Conservation (phyloP, 2,797 vertebrate genomes). For the Emys orbicularis region DNA sequence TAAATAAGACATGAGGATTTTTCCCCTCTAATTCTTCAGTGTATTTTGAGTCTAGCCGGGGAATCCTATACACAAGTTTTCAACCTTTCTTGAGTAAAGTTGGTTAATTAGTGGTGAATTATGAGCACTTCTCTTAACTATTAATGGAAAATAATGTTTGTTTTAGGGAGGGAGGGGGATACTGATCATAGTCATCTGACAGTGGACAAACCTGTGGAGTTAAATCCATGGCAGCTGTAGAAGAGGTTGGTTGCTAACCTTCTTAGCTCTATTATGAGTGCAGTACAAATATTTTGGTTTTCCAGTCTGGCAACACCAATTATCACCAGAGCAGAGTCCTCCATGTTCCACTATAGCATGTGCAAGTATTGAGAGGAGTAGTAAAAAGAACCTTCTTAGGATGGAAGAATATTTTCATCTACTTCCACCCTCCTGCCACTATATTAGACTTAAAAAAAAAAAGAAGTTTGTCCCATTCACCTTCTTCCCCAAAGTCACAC, state of each 20-base stretch:
- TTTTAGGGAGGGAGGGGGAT: neutral
- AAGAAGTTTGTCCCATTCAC: neutral
- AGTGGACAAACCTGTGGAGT: neutral
- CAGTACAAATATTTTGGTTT: neutral
- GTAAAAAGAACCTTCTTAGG: neutral
- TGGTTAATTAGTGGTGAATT: constrained; percentile 24
- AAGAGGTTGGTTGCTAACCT: neutral
- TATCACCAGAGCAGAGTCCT: neutral
- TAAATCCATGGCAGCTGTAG: neutral
- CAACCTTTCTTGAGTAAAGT: neutral
- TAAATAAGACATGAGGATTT: neutral
- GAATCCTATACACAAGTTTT: neutral
- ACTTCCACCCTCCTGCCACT: neutral
- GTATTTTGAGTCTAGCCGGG: neutral
- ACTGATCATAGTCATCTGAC: neutral
- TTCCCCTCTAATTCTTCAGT: neutral
- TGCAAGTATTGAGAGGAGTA: neutral
- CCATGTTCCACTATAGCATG: neutral
- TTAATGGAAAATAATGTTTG: neutral
- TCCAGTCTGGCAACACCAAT: neutral
- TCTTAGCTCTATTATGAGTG: neutral
- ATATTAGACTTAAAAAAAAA: neutral
- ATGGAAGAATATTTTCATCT: neutral
- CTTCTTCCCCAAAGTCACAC: neutral
- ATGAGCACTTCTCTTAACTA: neutral